Base-by-base conservation (phyloP, 2,888 invertebrate genomes). In the Aphidoletes aphidimyza region DNA sequence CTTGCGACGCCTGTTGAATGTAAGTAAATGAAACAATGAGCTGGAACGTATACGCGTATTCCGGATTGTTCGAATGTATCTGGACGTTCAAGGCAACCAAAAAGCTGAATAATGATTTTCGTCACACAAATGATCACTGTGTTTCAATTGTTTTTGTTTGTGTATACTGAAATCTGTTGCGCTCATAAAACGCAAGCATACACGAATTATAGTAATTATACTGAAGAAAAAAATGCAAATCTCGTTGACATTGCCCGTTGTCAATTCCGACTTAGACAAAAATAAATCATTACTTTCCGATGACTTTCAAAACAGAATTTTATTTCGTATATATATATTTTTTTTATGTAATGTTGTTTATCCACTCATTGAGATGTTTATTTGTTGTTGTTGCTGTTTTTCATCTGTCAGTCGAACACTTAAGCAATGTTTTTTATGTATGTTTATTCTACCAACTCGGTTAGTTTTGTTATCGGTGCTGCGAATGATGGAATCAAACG, bases 271-370 rank as follows among this genome's bases (percentile, higher is more conserved):
- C 81, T 37, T 81, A 37, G 81, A 81, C 37, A 81, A 81, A 81
- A 81, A 81, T 81, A 81, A 81, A 37, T 81, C 37, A 37, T 37
- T 37, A n/a, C 81, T 37, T 81, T 81, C n/a, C 37, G 22, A 81
- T 81, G 81, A 81, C 81, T 81, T 81, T 81, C 81, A 81, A 81
- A 81, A 81, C 39, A 81, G 22, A 54, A 54, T 54, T n/a, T 49
- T 17, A 17, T n/a, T 49, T 49, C 17, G 3, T 49, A 9, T 17
- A 49, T n/a, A 5, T 9, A 49, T 9, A 3, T 59, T 26, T 3
- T 26, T 81, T 37, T 81, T 69, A 69, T 69, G 69, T 69, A 69
- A 69, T 69, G 69, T 69, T 69, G 69, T 69, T 69, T 69, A 69
- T 69, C 69, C 26, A 69, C 69, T 69, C 30, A 34, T 69, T 69